A percentile compares a stretch with the other conserved stretches of the same genome.
These are phyloP conservation scores for Poeciliopsis prolifica DNA, from an alignment of 2,113 vertebrate genomes.

Conservation along the genomic window DNA sequence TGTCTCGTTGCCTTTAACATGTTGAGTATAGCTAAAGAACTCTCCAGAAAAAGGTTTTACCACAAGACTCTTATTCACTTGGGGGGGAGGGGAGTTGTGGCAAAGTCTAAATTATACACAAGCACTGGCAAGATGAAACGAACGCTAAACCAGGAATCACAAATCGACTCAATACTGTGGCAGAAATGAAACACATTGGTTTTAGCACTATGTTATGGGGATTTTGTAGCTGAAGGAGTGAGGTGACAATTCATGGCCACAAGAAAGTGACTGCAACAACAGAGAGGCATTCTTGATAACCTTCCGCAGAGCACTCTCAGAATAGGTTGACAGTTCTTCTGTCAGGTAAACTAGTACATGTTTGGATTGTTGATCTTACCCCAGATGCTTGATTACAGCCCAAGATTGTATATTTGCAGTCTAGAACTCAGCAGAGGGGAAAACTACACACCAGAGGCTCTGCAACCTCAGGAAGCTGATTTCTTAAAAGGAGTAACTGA, in stretches of 20 bases:
- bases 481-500: neutral
- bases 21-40: too few relatives aligned
- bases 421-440: neutral
- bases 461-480: neutral
- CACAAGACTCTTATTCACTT: too few relatives aligned
- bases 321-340: neutral
- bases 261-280: too few relatives aligned
- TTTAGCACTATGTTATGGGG: neutral
- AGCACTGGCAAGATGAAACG: too few relatives aligned
- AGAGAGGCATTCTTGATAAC: neutral
- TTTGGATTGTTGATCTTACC: neutral
- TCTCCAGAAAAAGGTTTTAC: too few relatives aligned
- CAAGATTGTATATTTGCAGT: neutral
- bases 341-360: neutral
- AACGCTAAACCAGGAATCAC: neutral
- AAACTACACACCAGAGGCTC: neutral
- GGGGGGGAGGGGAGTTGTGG: too few relatives aligned
- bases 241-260: neutral
- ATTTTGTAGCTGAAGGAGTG: neutral
- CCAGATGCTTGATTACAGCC: neutral
- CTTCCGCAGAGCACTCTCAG: neutral
- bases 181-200: neutral
- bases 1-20: neutral
- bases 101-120: too few relatives aligned
- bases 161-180: neutral